These are phyloP conservation scores for Alviniconcha strummeri DNA, from an alignment of 2,888 invertebrate species.

Conservation along the genomic window DNA sequence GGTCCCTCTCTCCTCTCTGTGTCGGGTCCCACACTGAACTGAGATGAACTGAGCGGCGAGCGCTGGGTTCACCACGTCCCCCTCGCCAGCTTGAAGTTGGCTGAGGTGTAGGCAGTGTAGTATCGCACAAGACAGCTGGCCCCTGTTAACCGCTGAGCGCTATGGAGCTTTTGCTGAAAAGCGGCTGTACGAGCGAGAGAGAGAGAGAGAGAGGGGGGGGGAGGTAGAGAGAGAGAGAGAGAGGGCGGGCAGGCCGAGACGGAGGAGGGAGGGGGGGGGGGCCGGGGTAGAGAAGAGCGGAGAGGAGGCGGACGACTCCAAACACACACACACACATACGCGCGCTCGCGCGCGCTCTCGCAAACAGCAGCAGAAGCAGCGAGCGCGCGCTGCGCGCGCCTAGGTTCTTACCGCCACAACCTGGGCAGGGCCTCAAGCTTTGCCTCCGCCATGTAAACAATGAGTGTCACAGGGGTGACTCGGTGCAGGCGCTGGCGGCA, in stretches of 20 bases:
- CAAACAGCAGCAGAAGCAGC: background rate
- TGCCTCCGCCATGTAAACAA: slow-evolving; percentile 45
- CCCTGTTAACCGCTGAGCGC: background rate
- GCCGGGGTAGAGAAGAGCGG: background rate
- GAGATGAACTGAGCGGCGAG: slow-evolving; percentile 12
- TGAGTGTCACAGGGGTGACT: slow-evolving; percentile 59
- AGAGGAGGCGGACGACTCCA: background rate
- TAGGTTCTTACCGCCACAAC: background rate
- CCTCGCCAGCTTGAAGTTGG: background rate
- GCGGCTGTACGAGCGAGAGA: background rate
- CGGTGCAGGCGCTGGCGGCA: slow-evolving; percentile 53
- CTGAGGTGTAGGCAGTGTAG: background rate
- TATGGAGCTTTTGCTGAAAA: background rate
- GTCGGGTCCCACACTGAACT: slow-evolving; percentile 10
- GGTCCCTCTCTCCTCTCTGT: too few species aligned
- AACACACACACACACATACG: background rate
- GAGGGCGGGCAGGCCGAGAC: background rate
- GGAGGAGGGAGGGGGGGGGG: background rate
- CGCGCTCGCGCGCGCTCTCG: background rate
- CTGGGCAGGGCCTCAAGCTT: background rate
- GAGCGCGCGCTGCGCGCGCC: background rate
- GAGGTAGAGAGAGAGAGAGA: slow-evolving; percentile 21
- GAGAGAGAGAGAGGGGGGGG: background rate
- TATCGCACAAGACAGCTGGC: background rate
- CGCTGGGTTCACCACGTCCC: slow-evolving; percentile 21